A percentile compares a stretch with the other conserved stretches of the same genome.
Evolutionary conservation across 2,797 vertebrate species (phyloP).

Genomic region (Myripristis jacobus): DNA sequence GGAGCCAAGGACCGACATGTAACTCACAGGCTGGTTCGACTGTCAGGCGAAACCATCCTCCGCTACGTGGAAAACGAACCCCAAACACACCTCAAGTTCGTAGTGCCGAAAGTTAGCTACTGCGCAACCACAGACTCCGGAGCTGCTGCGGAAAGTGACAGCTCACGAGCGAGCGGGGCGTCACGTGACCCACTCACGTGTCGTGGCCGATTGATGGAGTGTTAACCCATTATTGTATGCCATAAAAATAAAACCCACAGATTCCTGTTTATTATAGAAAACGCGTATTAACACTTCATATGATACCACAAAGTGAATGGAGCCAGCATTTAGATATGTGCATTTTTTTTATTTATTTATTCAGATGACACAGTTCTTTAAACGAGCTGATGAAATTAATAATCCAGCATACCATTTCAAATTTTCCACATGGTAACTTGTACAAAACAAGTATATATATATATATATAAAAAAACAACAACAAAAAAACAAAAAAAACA

Average conservation of each 20-base stretch:
- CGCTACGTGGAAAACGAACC: background rate
- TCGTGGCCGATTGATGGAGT: rapidly evolving
- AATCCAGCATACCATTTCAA: constrained; percentile 80
- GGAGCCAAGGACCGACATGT: background rate
- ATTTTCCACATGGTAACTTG: constrained; percentile 58
- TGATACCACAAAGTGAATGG: background rate
- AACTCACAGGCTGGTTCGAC: background rate
- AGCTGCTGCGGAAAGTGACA: constrained; percentile 38
- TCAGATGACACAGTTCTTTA: constrained; percentile 53
- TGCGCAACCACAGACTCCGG: background rate
- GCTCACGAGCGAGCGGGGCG: background rate
- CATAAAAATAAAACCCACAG: no score
- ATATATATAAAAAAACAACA: no score
- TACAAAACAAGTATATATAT: constrained; percentile 61
- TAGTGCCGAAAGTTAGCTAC: constrained; percentile 30
- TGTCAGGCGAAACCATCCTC: background rate
- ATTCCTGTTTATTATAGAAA: background rate
- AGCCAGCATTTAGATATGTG: constrained; percentile 21
- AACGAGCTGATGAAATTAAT: constrained; percentile 60
- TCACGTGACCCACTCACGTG: constrained; percentile 56
- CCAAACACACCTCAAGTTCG: background rate
- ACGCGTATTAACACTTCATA: background rate
- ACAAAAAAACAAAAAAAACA: constrained; percentile 28
- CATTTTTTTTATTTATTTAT: constrained; percentile 56
- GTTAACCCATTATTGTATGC: constrained; percentile 30